These are phyloP conservation scores for Nebria ingens DNA, from an alignment of 1,140 invertebrate species.

Conservation along the genomic window DNA sequence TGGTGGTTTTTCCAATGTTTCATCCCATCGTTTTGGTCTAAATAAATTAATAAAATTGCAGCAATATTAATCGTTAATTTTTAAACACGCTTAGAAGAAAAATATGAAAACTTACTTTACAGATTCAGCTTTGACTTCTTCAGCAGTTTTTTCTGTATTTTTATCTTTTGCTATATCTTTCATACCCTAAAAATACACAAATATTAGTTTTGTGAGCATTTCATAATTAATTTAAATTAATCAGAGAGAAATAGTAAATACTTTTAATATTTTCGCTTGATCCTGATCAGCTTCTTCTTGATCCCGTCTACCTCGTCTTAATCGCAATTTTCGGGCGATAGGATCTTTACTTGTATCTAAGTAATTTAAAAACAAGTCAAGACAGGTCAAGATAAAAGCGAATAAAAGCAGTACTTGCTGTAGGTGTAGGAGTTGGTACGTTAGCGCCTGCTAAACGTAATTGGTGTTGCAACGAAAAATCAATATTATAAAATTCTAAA, in stretches of 20 bases:
- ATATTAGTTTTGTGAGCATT: no score
- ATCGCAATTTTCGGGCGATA: conserved; percentile 83
- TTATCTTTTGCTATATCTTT: conserved; percentile 93
- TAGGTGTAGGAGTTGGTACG: conserved; percentile 58
- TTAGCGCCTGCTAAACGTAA: conserved; percentile 84
- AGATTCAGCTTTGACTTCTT: conserved; percentile 54
- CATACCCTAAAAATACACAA: conserved; percentile 61
- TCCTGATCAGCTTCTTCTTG: conserved; percentile 79
- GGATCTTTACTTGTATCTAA: conserved; percentile 62
- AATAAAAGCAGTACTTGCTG: conserved; percentile 42
- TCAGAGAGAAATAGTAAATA: conserved; percentile 24
- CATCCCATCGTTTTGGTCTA: conserved; percentile 84
- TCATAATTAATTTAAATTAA: conserved; percentile 12
- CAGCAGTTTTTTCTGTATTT: conserved; percentile 50
- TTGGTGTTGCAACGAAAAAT: conserved; percentile 95
- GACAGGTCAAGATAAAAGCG: background rate
- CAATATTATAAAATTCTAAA: conserved; percentile 95
- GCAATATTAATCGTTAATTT: background rate
- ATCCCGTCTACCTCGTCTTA: conserved; percentile 60
- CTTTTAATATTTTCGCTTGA: conserved; percentile 88
- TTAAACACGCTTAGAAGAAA: background rate
- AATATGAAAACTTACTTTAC: conserved; percentile 44
- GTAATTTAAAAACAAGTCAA: conserved; percentile 16
- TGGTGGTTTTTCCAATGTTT: conserved; percentile 87
- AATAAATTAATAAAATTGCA: conserved; percentile 12